Base-by-base conservation (phyloP, 2,888 invertebrate genomes). In the Amblyteles armatorius region DNA sequence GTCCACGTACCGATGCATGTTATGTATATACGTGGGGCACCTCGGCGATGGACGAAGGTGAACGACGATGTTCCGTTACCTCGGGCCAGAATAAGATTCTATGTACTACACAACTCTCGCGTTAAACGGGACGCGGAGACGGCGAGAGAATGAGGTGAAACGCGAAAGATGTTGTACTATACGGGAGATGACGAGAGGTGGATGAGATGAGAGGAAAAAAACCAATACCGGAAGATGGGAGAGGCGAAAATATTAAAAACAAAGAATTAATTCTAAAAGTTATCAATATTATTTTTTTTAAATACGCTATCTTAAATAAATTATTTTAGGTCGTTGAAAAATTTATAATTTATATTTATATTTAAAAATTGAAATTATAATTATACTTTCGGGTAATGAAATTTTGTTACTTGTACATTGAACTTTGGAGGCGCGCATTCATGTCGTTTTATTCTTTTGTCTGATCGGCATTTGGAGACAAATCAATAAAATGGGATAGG, bases 51-150 rank as follows among this genome's bases (percentile, higher is more conserved):
- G 71, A 82, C 84, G 63, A 71, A 71, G 63, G 83, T 82, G 83
- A 73, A 87, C 83, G 85, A 78, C 82, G 71, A 83, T 81, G 87
- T 87, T 87, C 87, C 87, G 87, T 87, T 87, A 87, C 52, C 82
- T 83, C 76, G 57, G 72, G 85, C 79, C 83, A 82, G 63, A 71
- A 48, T 48, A 71, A 82, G 84, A 87, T 83, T 78, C 67, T 72
- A 69, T 48, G 36, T 55, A 36, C 50, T 71, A 16, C 33, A 52
- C 16, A 29, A 57, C 57, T 26, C 22, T 19, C 57, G 44, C 73
- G 57, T 73, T 60, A 40, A 60, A 40, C 72, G 44, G 26, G 40
- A 57, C 26, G 40, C 29, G 36, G 36, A 13, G 63, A n/a, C 26
- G 57, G 29, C 57, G 73, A 29, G 60, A 44, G 40, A 73, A 60